phyloP scores from a whole-genome alignment of 2,888 invertebrate genomes.

The Pyralis farinalis region DNA sequence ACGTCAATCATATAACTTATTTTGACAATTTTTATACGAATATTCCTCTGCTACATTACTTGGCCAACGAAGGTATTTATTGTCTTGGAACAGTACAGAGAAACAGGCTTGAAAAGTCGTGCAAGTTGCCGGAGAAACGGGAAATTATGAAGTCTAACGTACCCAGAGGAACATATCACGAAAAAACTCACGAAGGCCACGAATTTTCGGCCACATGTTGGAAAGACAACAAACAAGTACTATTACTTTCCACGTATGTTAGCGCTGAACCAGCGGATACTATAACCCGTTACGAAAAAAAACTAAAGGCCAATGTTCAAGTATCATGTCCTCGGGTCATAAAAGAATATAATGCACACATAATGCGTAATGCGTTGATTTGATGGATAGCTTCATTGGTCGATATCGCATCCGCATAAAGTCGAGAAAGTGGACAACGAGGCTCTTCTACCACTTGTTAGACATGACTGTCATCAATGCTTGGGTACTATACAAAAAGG shows the following conservation, averaged over 20 bases:
- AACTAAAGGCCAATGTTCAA: slow-evolving; percentile 30
- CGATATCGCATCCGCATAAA: slow-evolving; percentile 33
- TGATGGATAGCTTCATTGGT: slow-evolving; percentile 34
- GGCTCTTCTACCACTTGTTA: slow-evolving; percentile 33
- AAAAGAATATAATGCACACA: slow-evolving; percentile 18
- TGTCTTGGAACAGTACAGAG: too few species aligned
- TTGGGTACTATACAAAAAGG: slow-evolving; percentile 36
- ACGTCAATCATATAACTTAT: too few species aligned
- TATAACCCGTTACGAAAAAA: slow-evolving; percentile 31
- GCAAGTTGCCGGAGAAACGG: slow-evolving; percentile 31
- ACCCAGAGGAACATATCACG: slow-evolving; percentile 32
- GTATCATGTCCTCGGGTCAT: slow-evolving; percentile 31
- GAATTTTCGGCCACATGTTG: slow-evolving; percentile 30
- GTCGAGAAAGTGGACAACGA: slow-evolving; percentile 31
- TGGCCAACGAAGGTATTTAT: too few species aligned
- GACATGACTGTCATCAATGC: slow-evolving; percentile 37
- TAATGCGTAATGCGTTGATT: slow-evolving; percentile 22
- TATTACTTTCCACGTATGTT: slow-evolving; percentile 36
- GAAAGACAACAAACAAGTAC: slow-evolving; percentile 36
- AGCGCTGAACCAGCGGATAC: slow-evolving; percentile 32
- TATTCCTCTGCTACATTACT: too few species aligned
- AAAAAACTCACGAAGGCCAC: slow-evolving; percentile 29
- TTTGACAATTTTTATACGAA: too few species aligned
- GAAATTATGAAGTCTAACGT: slow-evolving; percentile 30
- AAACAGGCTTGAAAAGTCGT: too few species aligned